Evolutionary conservation across 2,888 invertebrate species (phyloP), one percentile per base, ranked within the genome.

Genomic region (Melanophora roralis): DNA sequence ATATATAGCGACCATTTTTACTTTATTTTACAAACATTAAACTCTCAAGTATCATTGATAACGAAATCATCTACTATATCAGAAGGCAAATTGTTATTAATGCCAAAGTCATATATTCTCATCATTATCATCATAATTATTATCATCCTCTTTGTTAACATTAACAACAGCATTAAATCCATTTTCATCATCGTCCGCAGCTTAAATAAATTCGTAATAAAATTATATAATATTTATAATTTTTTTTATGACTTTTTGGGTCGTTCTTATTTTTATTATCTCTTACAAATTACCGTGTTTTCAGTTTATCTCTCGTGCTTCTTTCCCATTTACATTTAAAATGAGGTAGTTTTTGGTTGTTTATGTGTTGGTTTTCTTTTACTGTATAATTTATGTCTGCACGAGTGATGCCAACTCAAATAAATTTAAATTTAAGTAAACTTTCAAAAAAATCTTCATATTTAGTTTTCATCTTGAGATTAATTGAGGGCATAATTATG

Each of bases 41-140:
- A 49, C 49, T 49, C 40, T 73, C 21, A 65, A 65, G 59, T 59
- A 65, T 65, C 40, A 49, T 14, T 19, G 23, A 3, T 23, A 64
- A 55, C 36, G 36, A 45, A 55, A 57, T 57, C n/a, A n/a, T n/a
- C n/a, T n/a, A n/a, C n/a, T 32, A 65, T 43, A 45, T 14, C 1
- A 32, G 43, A 14, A 34, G 32, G 23, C 38, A 59, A 57, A 27
- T 3, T 23, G 8, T 21, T 59, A 23, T 59, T 38, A 59, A 27
- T 27, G 27, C 2, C 40, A 59, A 38, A n/a, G 45, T 21, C 27
- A 51, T 40, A n/a, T n/a, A n/a, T n/a, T n/a, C n/a, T n/a, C n/a
- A n/a, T n/a, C n/a, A n/a, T n/a, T n/a, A n/a, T n/a, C n/a, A n/a
- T n/a, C n/a, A n/a, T n/a, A n/a, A n/a, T 36, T 8, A 3, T 5